Conservation (phyloP, 2,888 invertebrate genomes). For the Torymus tubicola region DNA sequence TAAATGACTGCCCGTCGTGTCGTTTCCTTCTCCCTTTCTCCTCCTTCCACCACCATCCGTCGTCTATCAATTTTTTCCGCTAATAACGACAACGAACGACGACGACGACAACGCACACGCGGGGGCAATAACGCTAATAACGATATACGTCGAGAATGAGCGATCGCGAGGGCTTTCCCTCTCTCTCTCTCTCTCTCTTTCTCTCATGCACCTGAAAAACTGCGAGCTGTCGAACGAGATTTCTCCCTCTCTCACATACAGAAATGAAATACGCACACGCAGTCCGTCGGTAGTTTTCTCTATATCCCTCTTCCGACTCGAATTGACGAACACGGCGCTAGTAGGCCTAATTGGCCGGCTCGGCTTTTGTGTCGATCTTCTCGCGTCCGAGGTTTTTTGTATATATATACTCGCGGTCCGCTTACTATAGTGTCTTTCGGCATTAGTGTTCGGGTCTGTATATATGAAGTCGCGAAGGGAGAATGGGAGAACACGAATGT, state of each 20-base stretch:
- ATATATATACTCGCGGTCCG: neutral
- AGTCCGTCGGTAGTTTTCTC: conserved; percentile 49
- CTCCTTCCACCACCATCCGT: conserved; percentile 12
- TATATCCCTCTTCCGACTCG: conserved; percentile 3
- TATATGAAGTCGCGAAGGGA: neutral
- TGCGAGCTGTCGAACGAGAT: conserved; percentile 46
- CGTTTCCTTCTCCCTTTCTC: conserved; percentile 27
- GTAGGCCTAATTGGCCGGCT: conserved; percentile 44
- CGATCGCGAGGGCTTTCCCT: conserved; percentile 46
- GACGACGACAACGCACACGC: conserved; percentile 24
- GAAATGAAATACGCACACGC: conserved; percentile 51
- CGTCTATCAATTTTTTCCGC: conserved; percentile 65
- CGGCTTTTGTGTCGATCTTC: conserved; percentile 52
- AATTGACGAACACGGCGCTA: conserved; percentile 24
- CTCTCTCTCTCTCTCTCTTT: neutral
- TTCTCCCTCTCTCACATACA: conserved; percentile 1
- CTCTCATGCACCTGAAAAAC: neutral
- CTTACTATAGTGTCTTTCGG: neutral
- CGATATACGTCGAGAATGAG: conserved; percentile 60
- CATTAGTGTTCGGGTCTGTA: neutral
- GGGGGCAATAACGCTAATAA: conserved; percentile 58
- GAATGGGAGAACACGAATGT: too few species aligned
- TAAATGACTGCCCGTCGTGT: conserved; percentile 37
- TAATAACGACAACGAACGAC: conserved; percentile 51
- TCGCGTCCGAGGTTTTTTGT: conserved; percentile 42